A percentile compares a stretch with the other conserved stretches of the same genome.
Evolutionary conservation across 1,140 invertebrate genomes (phyloP).

Genomic region (Drosophila leontia): DNA sequence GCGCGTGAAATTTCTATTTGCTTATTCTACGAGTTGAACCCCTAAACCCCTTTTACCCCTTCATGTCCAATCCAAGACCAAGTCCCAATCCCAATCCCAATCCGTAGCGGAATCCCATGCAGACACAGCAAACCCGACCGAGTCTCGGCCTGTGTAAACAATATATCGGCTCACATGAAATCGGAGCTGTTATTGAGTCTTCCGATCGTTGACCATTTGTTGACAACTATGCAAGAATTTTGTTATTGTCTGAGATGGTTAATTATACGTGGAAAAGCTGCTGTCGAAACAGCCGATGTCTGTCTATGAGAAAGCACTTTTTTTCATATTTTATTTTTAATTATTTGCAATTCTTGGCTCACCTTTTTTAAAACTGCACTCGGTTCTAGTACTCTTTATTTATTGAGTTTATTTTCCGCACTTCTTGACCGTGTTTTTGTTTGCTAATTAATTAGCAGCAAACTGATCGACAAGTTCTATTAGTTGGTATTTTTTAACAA

Average conservation of each 20-base stretch:
- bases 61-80: too few species aligned
- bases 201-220: constrained; percentile 64
- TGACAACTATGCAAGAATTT: constrained; percentile 82
- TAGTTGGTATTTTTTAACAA: not conserved
- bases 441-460: constrained; percentile 32
- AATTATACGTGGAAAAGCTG: constrained; percentile 62
- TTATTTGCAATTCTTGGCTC: not conserved
- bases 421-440: constrained; percentile 25
- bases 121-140: constrained; percentile 50
- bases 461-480: constrained; percentile 20
- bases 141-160: constrained; percentile 47
- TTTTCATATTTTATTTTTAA: not conserved
- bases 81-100: not conserved
- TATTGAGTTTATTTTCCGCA: constrained; percentile 8
- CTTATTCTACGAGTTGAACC: constrained; percentile 27
- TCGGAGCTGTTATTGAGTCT: constrained; percentile 78
- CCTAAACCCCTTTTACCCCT: not conserved
- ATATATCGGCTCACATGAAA: constrained; percentile 75
- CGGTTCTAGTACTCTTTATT: constrained; percentile 1
- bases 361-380: constrained; percentile 27
- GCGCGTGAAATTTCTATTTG: constrained; percentile 64
- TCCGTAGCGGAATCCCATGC: constrained; percentile 15
- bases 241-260: constrained; percentile 73
- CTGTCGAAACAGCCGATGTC: constrained; percentile 21
- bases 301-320: constrained; percentile 18